phyloP scores from a whole-genome alignment of 1,140 invertebrate species.

The Belonocnema kinseyi region DNA sequence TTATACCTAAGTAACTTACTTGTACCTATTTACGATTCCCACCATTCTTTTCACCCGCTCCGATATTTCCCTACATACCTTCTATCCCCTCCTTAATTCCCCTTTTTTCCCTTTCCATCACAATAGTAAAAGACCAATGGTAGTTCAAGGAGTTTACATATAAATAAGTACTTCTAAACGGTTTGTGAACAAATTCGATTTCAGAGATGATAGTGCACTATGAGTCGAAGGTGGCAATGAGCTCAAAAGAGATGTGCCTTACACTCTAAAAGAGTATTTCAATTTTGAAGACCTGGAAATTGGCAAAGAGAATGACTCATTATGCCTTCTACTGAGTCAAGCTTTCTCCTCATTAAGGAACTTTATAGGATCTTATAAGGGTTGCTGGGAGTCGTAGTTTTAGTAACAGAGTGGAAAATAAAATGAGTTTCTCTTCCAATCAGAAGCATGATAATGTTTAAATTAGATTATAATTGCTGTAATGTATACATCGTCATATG shows the following conservation, averaged over 20 bases:
- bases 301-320: slow-evolving; percentile 8
- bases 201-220: neutral
- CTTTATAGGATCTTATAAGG: neutral
- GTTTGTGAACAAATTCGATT: neutral
- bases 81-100: no score
- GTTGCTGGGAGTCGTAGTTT: neutral
- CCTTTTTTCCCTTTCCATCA: no score
- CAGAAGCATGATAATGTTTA: neutral
- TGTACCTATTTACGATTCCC: no score
- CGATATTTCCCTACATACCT: no score
- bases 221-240: neutral
- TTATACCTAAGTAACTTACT: no score
- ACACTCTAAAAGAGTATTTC: slow-evolving; percentile 7
- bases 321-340: neutral
- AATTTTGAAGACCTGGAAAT: neutral
- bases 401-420: neutral
- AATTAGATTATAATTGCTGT: neutral
- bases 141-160: neutral
- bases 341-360: neutral
- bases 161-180: neutral
- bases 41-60: no score
- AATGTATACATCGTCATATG: no score
- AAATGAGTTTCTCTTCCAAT: neutral
- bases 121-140: neutral
- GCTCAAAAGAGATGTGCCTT: neutral